Evolutionary conservation across 2,113 vertebrate genomes (phyloP).

Genomic region (Scatophagus argus): DNA sequence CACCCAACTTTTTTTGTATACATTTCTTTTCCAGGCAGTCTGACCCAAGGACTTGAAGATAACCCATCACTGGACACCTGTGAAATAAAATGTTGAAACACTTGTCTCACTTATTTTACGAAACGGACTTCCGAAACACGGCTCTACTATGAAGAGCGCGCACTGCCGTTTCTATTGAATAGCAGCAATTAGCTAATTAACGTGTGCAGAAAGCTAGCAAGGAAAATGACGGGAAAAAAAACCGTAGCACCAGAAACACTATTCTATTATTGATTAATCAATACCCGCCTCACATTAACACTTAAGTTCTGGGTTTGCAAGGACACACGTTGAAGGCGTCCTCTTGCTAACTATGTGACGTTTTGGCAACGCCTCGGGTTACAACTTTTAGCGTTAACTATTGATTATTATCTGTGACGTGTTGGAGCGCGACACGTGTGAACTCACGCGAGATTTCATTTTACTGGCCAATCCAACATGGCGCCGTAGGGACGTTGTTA

Average conservation of each 20-base stretch:
- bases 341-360: not conserved
- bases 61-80: not conserved
- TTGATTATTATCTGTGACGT: conserved; percentile 48
- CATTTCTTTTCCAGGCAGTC: not conserved
- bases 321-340: fast-evolving
- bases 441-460: conserved; percentile 48
- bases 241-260: fast-evolving
- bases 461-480: conserved; percentile 78
- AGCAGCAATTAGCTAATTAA: not conserved
- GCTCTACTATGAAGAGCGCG: not conserved
- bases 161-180: not conserved
- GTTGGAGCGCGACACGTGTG: conserved; percentile 14
- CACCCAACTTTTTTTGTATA: not conserved
- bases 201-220: not conserved
- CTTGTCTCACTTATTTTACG: not conserved
- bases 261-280: fast-evolving
- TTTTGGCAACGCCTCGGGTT: fast-evolving
- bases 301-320: no score
- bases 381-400: not conserved
- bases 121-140: fast-evolving
- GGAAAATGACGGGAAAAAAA: not conserved
- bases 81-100: conserved; percentile 51
- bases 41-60: not conserved
- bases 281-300: not conserved
- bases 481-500: conserved; percentile 82